These are phyloP conservation scores for Patiria miniata DNA, from an alignment of 35 echinoderm and acorn worm genomes.

Conservation along the genomic window DNA sequence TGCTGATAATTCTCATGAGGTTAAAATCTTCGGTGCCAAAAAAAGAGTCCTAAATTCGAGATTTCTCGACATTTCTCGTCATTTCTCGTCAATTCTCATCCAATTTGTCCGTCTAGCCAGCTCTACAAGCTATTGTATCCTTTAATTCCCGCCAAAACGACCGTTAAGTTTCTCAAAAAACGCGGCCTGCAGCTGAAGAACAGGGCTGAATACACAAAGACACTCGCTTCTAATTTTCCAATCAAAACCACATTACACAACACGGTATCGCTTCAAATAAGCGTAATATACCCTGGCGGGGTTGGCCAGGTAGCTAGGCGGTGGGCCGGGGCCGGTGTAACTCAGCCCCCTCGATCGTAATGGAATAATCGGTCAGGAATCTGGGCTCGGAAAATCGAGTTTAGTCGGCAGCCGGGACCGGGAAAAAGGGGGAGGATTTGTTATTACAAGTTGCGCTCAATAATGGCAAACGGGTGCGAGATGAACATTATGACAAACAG, in stretches of 20 bases:
- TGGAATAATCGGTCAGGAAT: background rate
- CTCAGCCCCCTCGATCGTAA: background rate
- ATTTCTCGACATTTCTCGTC: no score
- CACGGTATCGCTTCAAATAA: constrained; percentile 27
- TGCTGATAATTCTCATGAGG: no score
- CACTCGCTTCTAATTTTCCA: background rate
- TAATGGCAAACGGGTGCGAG: constrained; percentile 18
- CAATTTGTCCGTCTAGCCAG: no score
- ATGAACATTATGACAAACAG: constrained; percentile 2
- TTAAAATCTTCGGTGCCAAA: no score
- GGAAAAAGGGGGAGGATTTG: background rate
- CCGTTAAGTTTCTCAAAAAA: no score
- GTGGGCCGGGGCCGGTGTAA: background rate
- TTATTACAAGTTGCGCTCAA: constrained; percentile 26
- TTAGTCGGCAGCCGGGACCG: background rate
- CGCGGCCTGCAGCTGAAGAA: no score
- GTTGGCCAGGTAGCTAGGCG: background rate
- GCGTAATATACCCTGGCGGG: constrained; percentile 10
- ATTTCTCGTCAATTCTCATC: no score
- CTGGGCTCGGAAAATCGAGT: constrained; percentile 17
- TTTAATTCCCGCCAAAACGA: no score
- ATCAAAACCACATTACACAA: constrained; percentile 32
- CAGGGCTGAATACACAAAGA: no score
- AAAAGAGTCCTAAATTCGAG: no score
- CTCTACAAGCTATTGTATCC: no score